A percentile compares a stretch with the other conserved stretches of the same genome.
phyloP scores from a whole-genome alignment of 1,140 invertebrate genomes.

The Medauroidea extradentata region DNA sequence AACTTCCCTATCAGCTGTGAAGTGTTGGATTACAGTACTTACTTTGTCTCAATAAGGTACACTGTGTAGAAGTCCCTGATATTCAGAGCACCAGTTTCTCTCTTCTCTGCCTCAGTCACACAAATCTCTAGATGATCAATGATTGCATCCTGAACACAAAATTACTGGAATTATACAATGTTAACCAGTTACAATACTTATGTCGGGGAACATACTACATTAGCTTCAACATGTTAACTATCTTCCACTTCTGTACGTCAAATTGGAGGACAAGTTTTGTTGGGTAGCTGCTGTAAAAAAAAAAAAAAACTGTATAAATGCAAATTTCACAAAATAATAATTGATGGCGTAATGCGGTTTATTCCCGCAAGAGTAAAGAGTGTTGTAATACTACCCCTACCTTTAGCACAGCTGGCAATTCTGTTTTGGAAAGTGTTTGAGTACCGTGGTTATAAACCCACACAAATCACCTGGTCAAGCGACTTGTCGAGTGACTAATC shows the following conservation, averaged over 20 bases:
- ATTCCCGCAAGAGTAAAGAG: too few species aligned
- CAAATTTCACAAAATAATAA: background rate
- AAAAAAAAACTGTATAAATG: background rate
- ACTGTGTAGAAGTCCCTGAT: conserved; percentile 79
- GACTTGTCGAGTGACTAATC: too few species aligned
- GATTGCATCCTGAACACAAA: conserved; percentile 59
- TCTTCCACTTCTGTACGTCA: background rate
- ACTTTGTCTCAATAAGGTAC: conserved; percentile 80
- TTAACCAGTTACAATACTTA: background rate
- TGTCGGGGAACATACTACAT: background rate
- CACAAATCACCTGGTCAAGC: too few species aligned
- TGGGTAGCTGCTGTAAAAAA: background rate
- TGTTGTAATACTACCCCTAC: too few species aligned
- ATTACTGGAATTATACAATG: conserved; percentile 15
- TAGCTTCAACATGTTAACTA: background rate
- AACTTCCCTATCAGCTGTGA: too few species aligned
- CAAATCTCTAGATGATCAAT: conserved; percentile 75
- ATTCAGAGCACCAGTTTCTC: conserved; percentile 71
- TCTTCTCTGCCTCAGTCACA: conserved; percentile 78
- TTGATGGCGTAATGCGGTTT: too few species aligned
- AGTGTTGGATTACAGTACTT: conserved; percentile 33
- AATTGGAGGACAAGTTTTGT: background rate
- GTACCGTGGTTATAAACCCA: too few species aligned
- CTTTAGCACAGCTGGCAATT: too few species aligned
- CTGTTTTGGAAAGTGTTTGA: too few species aligned